Conservation (phyloP, 2,797 vertebrate genomes). For the Merluccius polli region DNA sequence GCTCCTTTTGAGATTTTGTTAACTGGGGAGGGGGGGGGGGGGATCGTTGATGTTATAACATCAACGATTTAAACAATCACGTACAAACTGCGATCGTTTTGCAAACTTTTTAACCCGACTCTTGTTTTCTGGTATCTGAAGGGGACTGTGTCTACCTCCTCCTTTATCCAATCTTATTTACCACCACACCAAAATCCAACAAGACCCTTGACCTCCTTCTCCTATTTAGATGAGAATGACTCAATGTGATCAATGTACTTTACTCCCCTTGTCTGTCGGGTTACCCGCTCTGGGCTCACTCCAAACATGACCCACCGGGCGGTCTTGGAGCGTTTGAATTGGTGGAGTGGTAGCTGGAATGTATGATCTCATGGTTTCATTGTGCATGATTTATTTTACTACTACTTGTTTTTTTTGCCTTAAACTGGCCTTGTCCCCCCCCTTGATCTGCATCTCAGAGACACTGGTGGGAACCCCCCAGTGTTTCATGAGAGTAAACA, state of each 20-base stretch:
- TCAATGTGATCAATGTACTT: too few species aligned
- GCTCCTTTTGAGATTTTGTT: background rate
- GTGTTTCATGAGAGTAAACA: background rate
- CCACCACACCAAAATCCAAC: too few species aligned
- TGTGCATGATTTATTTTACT: constrained; percentile 38
- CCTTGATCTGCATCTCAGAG: background rate
- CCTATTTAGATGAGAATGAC: too few species aligned
- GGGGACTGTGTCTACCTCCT: background rate
- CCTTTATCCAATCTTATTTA: background rate
- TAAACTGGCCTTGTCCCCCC: constrained; percentile 30
- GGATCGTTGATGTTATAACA: background rate
- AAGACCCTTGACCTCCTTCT: too few species aligned
- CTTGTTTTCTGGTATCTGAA: background rate
- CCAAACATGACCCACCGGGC: too few species aligned
- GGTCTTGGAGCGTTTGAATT: background rate
- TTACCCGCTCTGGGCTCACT: too few species aligned
- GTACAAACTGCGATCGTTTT: background rate
- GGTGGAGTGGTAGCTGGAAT: constrained; percentile 37
- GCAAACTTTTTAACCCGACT: background rate
- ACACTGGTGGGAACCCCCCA: background rate
- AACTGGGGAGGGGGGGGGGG: background rate
- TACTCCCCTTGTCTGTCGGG: too few species aligned
- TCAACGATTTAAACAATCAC: background rate
- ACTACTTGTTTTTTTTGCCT: constrained; percentile 32
- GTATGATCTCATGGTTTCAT: constrained; percentile 21